Conservation (phyloP, 2,888 invertebrate species). For the Marasmarcha lunaedactyla region DNA sequence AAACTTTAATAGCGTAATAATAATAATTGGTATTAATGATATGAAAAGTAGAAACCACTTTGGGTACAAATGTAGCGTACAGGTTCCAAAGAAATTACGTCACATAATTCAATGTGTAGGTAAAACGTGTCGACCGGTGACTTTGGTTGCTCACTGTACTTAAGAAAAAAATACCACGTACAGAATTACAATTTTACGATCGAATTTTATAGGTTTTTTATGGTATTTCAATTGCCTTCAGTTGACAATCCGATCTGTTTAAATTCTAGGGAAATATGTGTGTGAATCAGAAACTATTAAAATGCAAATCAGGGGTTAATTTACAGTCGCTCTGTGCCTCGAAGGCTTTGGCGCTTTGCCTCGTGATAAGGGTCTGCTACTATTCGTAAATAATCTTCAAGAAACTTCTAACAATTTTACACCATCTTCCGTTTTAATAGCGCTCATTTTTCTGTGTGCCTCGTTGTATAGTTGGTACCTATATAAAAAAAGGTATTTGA, state of each 20-base stretch:
- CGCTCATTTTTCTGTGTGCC: too few relatives aligned
- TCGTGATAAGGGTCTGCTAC: not conserved
- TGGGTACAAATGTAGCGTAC: constrained; percentile 5
- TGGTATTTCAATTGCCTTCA: constrained; percentile 52
- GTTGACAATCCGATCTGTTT: constrained; percentile 54
- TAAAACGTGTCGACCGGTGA: not conserved
- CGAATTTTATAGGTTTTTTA: constrained; percentile 59
- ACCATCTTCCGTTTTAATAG: not conserved
- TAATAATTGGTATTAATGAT: constrained; percentile 21
- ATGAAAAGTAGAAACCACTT: constrained; percentile 22
- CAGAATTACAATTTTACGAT: constrained; percentile 55
- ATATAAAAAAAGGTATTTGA: too few relatives aligned
- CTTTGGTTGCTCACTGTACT: not conserved
- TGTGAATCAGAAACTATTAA: constrained; percentile 43
- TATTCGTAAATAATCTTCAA: not conserved
- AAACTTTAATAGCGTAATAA: constrained; percentile 11
- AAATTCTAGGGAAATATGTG: constrained; percentile 60
- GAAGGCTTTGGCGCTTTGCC: constrained; percentile 15
- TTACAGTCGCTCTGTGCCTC: constrained; percentile 22
- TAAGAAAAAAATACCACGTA: constrained; percentile 24
- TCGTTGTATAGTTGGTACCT: too few relatives aligned
- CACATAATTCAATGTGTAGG: too few relatives aligned
- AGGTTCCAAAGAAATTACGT: not conserved
- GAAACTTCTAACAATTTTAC: not conserved
- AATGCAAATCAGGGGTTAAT: constrained; percentile 49